phyloP scores from a whole-genome alignment of 2,113 vertebrate species.

The Centropus bengalensis region DNA sequence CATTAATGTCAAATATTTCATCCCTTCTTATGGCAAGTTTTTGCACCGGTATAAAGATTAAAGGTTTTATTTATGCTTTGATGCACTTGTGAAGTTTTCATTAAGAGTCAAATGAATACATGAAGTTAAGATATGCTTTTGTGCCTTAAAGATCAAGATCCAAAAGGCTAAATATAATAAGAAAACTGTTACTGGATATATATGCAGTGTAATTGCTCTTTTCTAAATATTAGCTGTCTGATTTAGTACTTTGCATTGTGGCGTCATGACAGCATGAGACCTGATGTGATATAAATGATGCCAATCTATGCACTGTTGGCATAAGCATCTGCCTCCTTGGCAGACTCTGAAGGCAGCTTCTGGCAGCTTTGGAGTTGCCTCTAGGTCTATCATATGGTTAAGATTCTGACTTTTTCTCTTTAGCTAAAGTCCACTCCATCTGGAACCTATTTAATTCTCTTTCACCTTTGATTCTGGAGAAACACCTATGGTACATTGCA shows the following conservation, averaged over 20 bases:
- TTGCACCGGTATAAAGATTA: neutral
- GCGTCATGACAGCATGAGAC: constrained; percentile 25
- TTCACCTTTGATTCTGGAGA: constrained; percentile 48
- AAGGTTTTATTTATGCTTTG: neutral
- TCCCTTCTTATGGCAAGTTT: neutral
- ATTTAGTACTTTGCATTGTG: constrained; percentile 4
- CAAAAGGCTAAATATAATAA: neutral
- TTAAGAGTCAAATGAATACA: neutral
- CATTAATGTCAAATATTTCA: neutral
- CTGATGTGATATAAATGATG: constrained; percentile 66
- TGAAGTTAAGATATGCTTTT: neutral
- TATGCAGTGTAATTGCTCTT: constrained; percentile 13
- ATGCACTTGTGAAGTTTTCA: neutral
- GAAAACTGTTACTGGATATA: constrained; percentile 9
- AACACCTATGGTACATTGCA: neutral
- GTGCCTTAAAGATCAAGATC: neutral
- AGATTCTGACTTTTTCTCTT: constrained; percentile 59
- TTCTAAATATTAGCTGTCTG: constrained; percentile 45
- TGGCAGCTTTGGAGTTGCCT: constrained; percentile 66
- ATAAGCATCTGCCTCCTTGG: constrained; percentile 71
- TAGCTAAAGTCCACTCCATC: constrained; percentile 63
- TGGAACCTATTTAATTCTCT: constrained; percentile 43
- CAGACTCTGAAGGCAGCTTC: constrained; percentile 54
- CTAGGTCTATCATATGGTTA: constrained; percentile 65
- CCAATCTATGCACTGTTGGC: constrained; percentile 65